Percentiles rank a stretch among this genome's conserved stretches.
Evolutionary conservation across 2,888 invertebrate genomes (phyloP).

Genomic region (Rhyacophila evoluta): DNA sequence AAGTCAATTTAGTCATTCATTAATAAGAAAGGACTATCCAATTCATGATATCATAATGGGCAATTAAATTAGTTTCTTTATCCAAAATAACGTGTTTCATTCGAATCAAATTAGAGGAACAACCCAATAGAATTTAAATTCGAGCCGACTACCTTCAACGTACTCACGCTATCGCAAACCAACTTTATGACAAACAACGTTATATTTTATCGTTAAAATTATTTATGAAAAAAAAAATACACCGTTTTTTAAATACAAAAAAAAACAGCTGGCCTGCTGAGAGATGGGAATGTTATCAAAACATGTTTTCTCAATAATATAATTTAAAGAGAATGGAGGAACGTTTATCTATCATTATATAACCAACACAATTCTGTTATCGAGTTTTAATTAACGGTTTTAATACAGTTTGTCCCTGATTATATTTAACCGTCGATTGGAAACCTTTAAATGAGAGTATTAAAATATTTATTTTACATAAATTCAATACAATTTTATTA

Average conservation of each 20-base stretch:
- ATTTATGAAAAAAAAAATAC: slow-evolving; percentile 5
- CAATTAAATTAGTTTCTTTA: slow-evolving; percentile 23
- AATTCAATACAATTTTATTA: too few relatives aligned
- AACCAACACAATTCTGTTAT: slow-evolving; percentile 41
- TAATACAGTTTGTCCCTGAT: slow-evolving; percentile 8
- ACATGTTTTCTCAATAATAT: slow-evolving; percentile 39
- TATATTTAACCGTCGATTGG: neutral
- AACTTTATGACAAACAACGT: slow-evolving; percentile 38
- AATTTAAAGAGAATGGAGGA: slow-evolving; percentile 32
- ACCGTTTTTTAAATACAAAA: neutral
- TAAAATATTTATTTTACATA: neutral
- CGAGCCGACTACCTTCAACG: slow-evolving; percentile 12
- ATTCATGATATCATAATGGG: slow-evolving; percentile 14
- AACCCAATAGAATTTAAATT: slow-evolving; percentile 20
- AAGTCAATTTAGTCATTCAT: slow-evolving; percentile 3
- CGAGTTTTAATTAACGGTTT: slow-evolving; percentile 46
- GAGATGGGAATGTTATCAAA: slow-evolving; percentile 31
- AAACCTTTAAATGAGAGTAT: neutral
- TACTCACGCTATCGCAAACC: slow-evolving; percentile 22
- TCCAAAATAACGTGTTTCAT: slow-evolving; percentile 27
- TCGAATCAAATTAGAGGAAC: slow-evolving; percentile 29
- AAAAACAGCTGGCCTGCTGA: slow-evolving; percentile 9
- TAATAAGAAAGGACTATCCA: neutral
- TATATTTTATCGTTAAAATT: slow-evolving; percentile 42
- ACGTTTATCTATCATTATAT: slow-evolving; percentile 37